Evolutionary conservation across 2,797 vertebrate genomes (phyloP), one percentile per base, ranked within the genome.

Genomic region (Pteropus rufus): DNA sequence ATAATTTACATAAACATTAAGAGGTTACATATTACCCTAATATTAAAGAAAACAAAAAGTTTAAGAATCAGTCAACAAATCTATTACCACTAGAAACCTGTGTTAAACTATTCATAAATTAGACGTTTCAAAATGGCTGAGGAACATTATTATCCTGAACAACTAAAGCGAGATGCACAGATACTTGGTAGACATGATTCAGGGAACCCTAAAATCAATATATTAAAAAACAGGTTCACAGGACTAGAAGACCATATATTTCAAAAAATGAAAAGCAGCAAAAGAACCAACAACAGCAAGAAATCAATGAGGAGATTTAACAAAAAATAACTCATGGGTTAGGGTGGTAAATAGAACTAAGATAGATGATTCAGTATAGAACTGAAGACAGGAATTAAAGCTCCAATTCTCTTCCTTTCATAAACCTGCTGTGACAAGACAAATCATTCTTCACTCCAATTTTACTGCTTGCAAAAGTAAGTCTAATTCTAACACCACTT

Each of bases 391-490:
- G 9, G 23, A 89, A 93, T 54, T 65, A 86, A 90, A 80, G 52
- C 34, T 81, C 44, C 12, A 96, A 44, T 44, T 64, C 6, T 89
- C 64, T 85, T 95, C 62, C 41, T 87, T 89, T 65, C 41, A 54
- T 26, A 96, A 67, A 86, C 3, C 69, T 65, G 73, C 36, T 87
- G 7, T 77, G 36, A 91, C 19, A 81, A 81, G 34, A 93, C 10
- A 60, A 90, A 72, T 67, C 41, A 95, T 29, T 82, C 46, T 91
- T 64, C 44, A 85, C 54, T 89, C 89, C 12, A 24, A 54, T 81
- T 92, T 92, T 54, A 92, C 64, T 90, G n/a, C 64, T 79, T 96
- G 76, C 19, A 87, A 90, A 79, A 82, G 9, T 67, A 76, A 73
- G 26, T 79, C 21, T 94, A 81, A 93, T 93, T 39, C 76, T 67